Evolutionary conservation across 2,797 vertebrate genomes (phyloP).

Genomic region (Xenopus petersii): DNA sequence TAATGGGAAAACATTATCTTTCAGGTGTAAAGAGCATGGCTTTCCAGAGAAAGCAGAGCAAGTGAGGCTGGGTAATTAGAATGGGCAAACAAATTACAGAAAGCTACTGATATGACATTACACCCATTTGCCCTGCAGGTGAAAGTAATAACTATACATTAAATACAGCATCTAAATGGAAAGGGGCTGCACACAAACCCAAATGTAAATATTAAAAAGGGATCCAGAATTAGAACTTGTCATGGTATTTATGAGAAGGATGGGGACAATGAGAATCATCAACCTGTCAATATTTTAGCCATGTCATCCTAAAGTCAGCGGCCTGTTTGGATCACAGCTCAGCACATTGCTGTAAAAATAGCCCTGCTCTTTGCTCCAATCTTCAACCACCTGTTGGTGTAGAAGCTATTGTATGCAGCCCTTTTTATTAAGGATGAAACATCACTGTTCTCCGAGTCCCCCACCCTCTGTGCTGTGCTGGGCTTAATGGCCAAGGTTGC

Average conservation of each 20-base stretch:
- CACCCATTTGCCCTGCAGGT: conserved; percentile 28
- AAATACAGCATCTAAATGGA: not conserved
- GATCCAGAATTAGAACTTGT: not conserved
- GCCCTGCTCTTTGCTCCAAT: conserved; percentile 20
- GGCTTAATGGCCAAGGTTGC: conserved; percentile 47
- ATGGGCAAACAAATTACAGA: conserved; percentile 21
- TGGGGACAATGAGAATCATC: not conserved
- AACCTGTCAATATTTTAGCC: conserved; percentile 11
- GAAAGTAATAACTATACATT: conserved; percentile 21
- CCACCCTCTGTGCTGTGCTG: conserved; percentile 39
- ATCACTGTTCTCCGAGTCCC: conserved; percentile 42
- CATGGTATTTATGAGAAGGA: not conserved
- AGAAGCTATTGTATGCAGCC: conserved; percentile 37
- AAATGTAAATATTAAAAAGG: not conserved
- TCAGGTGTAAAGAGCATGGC: conserved; percentile 47
- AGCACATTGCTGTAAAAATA: conserved; percentile 36
- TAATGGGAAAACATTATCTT: conserved; percentile 54
- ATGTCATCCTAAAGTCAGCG: conserved; percentile 14
- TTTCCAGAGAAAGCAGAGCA: conserved; percentile 14
- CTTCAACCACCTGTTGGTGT: conserved; percentile 36
- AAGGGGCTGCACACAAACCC: too few species aligned
- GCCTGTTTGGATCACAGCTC: conserved; percentile 23
- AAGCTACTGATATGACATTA: conserved; percentile 41
- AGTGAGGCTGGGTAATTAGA: not conserved
- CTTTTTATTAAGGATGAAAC: conserved; percentile 52